Percentiles rank a stretch among this genome's conserved stretches.
These are phyloP conservation scores for Dipodomys spectabilis DNA, from an alignment of 2,113 vertebrate species.

Conservation along the genomic window DNA sequence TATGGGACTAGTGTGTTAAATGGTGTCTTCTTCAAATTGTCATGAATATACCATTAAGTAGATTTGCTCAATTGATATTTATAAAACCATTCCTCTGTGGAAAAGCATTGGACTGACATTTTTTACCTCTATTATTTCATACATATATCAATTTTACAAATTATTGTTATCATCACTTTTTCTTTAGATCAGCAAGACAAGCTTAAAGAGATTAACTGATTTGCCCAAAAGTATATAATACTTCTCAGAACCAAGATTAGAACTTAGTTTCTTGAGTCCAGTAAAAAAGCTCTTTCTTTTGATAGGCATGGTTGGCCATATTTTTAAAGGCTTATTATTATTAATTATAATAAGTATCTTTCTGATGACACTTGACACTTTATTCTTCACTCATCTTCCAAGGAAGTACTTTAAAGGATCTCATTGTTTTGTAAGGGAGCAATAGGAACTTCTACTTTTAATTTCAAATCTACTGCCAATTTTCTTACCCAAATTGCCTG, in stretches of 20 bases:
- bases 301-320: background rate
- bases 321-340: slow-evolving; percentile 16
- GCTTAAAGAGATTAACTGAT: slow-evolving; percentile 13
- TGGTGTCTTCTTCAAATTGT: background rate
- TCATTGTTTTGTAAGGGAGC: slow-evolving; percentile 34
- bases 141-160: background rate
- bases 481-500: slow-evolving; percentile 70
- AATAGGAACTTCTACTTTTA: slow-evolving; percentile 63
- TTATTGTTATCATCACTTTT: background rate
- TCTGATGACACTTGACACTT: background rate
- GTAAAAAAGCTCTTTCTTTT: background rate
- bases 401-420: background rate
- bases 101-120: background rate
- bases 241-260: slow-evolving; percentile 18
- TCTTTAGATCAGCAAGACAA: slow-evolving; percentile 14
- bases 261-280: background rate
- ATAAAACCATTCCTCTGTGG: slow-evolving; percentile 9
- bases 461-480: slow-evolving; percentile 67
- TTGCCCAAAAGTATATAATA: background rate
- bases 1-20: background rate
- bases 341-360: background rate
- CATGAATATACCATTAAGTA: background rate
- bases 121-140: background rate
- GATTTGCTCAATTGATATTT: background rate
- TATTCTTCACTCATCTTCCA: slow-evolving; percentile 47